Evolutionary conservation across 2,113 vertebrate species (phyloP).

Genomic region (Neolamprologus tretocephalus): DNA sequence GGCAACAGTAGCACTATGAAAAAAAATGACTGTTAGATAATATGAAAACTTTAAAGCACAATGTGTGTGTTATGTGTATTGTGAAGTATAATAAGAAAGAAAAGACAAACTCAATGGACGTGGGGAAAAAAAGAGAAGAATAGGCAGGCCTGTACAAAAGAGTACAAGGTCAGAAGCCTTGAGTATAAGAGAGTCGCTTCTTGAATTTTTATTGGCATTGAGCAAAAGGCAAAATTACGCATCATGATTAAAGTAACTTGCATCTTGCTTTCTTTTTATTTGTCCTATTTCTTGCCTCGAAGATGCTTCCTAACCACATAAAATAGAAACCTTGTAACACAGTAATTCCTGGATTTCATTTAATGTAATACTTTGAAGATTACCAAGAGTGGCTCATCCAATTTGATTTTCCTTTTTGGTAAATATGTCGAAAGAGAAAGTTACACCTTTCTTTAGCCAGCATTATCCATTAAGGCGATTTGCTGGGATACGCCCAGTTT

Average conservation of each 20-base stretch:
- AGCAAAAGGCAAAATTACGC: neutral
- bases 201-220: neutral
- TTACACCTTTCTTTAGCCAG: slow-evolving; percentile 16
- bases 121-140: neutral
- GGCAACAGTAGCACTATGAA: neutral
- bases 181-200: neutral
- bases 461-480: slow-evolving; percentile 40
- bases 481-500: slow-evolving; percentile 1
- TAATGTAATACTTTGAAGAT: neutral
- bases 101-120: neutral
- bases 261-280: neutral
- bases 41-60: too few relatives aligned
- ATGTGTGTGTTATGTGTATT: neutral
- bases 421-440: neutral
- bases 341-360: neutral
- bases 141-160: neutral
- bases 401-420: neutral
- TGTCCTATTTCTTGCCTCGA: neutral
- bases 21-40: neutral
- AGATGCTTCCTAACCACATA: neutral
- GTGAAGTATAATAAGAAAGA: neutral
- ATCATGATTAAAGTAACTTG: neutral
- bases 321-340: neutral
- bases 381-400: neutral
- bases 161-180: neutral